Percentiles rank a stretch among this genome's conserved stretches.
phyloP scores from a whole-genome alignment of 2,888 invertebrate species.

The Eristalis arbustorum region DNA sequence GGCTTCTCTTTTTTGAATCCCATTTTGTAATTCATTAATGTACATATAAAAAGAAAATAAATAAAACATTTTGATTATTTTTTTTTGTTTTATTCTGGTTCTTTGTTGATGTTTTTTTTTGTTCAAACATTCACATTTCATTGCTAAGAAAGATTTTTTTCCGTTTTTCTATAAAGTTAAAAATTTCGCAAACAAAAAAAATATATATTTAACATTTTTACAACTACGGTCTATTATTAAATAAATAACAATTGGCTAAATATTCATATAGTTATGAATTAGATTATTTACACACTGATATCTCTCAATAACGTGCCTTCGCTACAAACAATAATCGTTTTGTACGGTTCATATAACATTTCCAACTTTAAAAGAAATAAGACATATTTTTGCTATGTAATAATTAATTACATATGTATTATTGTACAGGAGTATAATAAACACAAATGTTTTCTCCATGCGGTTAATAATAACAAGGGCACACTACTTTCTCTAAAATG shows the following conservation, averaged over 20 bases:
- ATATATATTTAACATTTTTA: slow-evolving; percentile 39
- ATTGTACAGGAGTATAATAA: not conserved
- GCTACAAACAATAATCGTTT: slow-evolving; percentile 1
- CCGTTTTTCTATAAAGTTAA: slow-evolving; percentile 31
- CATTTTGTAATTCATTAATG: too few relatives aligned
- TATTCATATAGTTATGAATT: slow-evolving; percentile 12
- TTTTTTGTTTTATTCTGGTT: slow-evolving; percentile 31
- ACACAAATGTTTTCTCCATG: not conserved
- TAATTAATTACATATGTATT: not conserved
- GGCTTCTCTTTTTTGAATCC: not conserved
- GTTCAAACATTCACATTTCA: slow-evolving; percentile 24
- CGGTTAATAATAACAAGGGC: too few relatives aligned
- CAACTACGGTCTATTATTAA: slow-evolving; percentile 36
- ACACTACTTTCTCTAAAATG: too few relatives aligned
- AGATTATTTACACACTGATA: slow-evolving; percentile 43
- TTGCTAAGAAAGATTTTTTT: slow-evolving; percentile 15
- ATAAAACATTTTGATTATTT: not conserved
- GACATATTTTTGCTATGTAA: not conserved
- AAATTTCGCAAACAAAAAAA: slow-evolving; percentile 49
- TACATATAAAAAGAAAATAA: not conserved
- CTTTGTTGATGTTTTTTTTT: not conserved
- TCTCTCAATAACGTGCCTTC: not conserved
- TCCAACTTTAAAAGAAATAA: not conserved
- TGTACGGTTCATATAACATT: not conserved
- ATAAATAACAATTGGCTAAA: slow-evolving; percentile 60